A percentile compares a stretch with the other conserved stretches of the same genome.
phyloP scores from a whole-genome alignment of 2,797 vertebrate species.

The Xiphorhynchus erythropygius region DNA sequence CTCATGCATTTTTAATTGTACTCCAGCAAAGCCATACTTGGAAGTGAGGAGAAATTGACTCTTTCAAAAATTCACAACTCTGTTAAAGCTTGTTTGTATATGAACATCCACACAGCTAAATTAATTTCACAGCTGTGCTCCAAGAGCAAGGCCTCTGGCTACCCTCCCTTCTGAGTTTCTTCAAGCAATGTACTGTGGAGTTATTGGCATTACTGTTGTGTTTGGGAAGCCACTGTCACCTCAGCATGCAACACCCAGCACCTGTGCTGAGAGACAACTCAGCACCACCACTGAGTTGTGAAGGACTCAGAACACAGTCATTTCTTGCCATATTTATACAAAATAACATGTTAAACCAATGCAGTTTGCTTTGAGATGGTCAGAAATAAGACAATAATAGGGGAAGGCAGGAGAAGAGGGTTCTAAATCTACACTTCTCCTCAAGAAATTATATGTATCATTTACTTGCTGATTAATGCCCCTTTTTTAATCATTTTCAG shows the following conservation, averaged over 20 bases:
- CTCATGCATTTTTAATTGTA: background rate
- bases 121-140: background rate
- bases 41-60: background rate
- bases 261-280: background rate
- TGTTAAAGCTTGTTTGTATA: background rate
- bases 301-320: background rate
- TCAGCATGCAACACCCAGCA: background rate
- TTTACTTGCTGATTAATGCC: background rate
- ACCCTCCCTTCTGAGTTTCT: background rate
- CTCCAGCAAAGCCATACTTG: background rate
- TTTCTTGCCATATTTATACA: background rate
- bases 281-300: background rate
- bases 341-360: background rate
- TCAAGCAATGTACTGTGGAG: background rate
- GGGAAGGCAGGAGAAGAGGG: background rate
- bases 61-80: background rate
- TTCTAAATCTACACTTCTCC: background rate
- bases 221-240: background rate
- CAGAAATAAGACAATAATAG: background rate
- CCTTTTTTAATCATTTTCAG: background rate
- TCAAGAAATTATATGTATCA: accelerated
- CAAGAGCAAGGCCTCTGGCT: background rate
- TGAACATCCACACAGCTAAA: background rate
- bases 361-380: background rate
- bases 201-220: background rate